These are phyloP conservation scores for Philereme vetulata DNA, from an alignment of 2,888 invertebrate genomes.

Conservation along the genomic window DNA sequence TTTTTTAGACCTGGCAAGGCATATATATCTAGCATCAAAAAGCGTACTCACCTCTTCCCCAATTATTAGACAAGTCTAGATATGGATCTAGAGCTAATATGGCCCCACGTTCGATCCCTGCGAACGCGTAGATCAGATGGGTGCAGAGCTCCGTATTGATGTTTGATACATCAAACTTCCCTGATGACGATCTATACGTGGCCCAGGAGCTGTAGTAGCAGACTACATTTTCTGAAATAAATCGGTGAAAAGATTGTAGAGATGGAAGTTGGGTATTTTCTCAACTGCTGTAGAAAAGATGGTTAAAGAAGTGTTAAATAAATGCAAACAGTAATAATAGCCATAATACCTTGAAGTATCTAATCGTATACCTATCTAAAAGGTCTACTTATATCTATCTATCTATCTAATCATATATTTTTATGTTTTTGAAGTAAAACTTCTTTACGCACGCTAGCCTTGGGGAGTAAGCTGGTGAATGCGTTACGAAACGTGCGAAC, in stretches of 20 bases:
- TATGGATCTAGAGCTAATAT: constrained; percentile 84
- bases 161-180: constrained; percentile 86
- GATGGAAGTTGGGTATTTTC: not conserved
- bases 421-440: too few species aligned
- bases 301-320: too few species aligned
- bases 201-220: constrained; percentile 93
- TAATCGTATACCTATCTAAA: too few species aligned
- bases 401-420: too few species aligned
- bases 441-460: too few species aligned
- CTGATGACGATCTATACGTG: constrained; percentile 85
- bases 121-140: constrained; percentile 89
- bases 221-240: constrained; percentile 84
- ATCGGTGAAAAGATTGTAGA: not conserved
- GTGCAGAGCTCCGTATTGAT: constrained; percentile 89
- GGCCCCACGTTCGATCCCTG: constrained; percentile 82
- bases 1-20: not conserved
- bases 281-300: not conserved
- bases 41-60: constrained; percentile 74
- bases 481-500: too few species aligned
- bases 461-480: too few species aligned
- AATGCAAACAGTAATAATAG: too few species aligned
- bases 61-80: constrained; percentile 86
- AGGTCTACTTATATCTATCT: too few species aligned
- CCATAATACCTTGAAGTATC: too few species aligned
- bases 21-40: not conserved